Percentiles rank a stretch among this genome's conserved stretches.
phyloP scores from a whole-genome alignment of 2,113 vertebrate genomes.

The Hemichromis elongatus region DNA sequence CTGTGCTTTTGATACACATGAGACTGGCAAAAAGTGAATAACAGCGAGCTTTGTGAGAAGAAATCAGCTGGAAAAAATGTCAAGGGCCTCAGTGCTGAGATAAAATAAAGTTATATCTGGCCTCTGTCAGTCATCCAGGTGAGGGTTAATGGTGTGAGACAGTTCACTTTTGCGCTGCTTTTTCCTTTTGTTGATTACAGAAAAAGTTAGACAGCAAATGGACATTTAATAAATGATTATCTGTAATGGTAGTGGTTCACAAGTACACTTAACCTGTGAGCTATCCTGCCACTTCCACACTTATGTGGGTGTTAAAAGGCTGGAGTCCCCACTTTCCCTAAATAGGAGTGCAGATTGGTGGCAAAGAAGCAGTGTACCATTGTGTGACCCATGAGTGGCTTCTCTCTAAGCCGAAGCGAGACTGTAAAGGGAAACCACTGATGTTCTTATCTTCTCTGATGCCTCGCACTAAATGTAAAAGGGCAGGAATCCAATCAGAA shows the following conservation, averaged over 20 bases:
- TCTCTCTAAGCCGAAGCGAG: constrained; percentile 22
- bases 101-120: background rate
- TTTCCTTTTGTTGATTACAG: background rate
- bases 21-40: constrained; percentile 26
- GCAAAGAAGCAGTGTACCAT: background rate
- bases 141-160: background rate
- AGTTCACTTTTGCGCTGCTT: background rate
- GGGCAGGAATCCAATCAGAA: constrained; percentile 46
- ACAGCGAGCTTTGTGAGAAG: constrained; percentile 14
- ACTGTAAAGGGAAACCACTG: constrained; percentile 24
- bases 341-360: constrained; percentile 9
- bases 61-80: constrained; percentile 33
- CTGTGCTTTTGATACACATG: constrained; percentile 5
- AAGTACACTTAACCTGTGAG: constrained; percentile 16
- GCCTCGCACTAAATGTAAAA: constrained; percentile 35
- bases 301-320: constrained; percentile 6
- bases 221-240: constrained; percentile 39
- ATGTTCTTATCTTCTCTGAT: constrained; percentile 27
- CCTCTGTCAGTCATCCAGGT: background rate
- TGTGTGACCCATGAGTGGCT: background rate
- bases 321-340: background rate
- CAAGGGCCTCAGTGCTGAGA: constrained; percentile 10
- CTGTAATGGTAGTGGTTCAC: constrained; percentile 13
- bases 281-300: constrained; percentile 18
- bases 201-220: background rate